Base-by-base conservation (phyloP, 2,888 invertebrate species). In the Drosophila differens region DNA sequence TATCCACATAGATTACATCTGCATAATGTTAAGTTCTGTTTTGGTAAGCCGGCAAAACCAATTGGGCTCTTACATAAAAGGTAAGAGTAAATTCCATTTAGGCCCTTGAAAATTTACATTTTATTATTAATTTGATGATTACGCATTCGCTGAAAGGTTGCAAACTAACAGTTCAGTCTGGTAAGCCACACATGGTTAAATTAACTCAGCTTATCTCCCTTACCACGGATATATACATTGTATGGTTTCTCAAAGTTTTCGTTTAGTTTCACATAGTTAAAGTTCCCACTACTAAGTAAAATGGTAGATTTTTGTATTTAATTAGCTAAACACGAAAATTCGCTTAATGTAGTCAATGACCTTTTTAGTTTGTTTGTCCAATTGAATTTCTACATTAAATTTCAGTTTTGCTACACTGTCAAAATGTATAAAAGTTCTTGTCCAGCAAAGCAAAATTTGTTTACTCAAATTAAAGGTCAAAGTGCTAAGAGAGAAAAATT, bases 21-120 rank as follows among this genome's bases (percentile, higher is more conserved):
- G 60, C 69, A 62, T 41, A 54, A 63, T 53, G 44, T 39, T 49
- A 32, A 54, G 51, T 37, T 61, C 47, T 37, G 44, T 51, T 58
- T 30, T 32, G 66, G 53, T 67, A 70, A 77, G 65, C 59, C 54
- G 41, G 37, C 16, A 33, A 76, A 67, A 51, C 70, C 76, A 78
- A 76, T 81, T 59, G 65, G 76, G 52, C 53, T 62, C 52, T 33
- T 44, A 60, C 53, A 62, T 68, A 52, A 76, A 68, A 64, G 54
- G 58, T 57, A 71, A 47, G 39, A 64, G 47, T 49, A 67, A 70
- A 67, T 67, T 49, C 49, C 49, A 58, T 59, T 41, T 32, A 54
- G 77, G 59, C n/a, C 52, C 55, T n/a, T 47, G 37, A 35, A 76
- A 76, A 75, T 76, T 64, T 57, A 51, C 32, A 69, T 58, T 70